phyloP scores from a whole-genome alignment of 2,113 vertebrate species.

The Limnothrissa miodon region DNA sequence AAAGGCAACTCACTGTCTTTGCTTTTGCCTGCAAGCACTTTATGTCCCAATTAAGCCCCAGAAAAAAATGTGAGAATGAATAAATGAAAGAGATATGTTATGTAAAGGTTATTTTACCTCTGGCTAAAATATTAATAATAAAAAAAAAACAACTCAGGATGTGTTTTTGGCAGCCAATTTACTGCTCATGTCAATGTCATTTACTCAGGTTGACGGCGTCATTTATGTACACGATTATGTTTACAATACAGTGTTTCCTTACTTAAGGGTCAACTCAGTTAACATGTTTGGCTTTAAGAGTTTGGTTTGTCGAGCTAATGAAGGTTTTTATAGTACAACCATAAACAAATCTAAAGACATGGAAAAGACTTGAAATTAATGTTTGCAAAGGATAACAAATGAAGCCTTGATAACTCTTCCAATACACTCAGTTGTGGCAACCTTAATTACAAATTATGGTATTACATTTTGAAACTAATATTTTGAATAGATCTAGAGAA shows the following conservation, averaged over 20 bases:
- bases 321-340: not conserved
- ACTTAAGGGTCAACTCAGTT: conserved; percentile 30
- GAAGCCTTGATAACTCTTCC: not conserved
- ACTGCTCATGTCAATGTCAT: conserved; percentile 48
- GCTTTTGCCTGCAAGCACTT: conserved; percentile 41
- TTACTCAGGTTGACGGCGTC: conserved; percentile 25
- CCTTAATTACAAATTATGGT: not conserved
- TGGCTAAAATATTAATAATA: conserved; percentile 40
- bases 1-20: not conserved
- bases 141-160: conserved; percentile 41
- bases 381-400: not conserved
- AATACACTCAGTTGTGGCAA: not conserved
- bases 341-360: not conserved
- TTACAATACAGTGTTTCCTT: conserved; percentile 37
- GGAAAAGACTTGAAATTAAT: not conserved
- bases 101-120: conserved; percentile 47
- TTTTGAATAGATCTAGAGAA: no score
- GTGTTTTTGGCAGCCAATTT: conserved; percentile 52
- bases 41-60: conserved; percentile 44
- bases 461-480: no score
- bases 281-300: conserved; percentile 26
- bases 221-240: conserved; percentile 46
- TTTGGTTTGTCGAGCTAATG: not conserved
- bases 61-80: conserved; percentile 16
- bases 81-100: conserved; percentile 39